Evolutionary conservation across 2,888 invertebrate species (phyloP).

Genomic region (Euzophera pinguis): DNA sequence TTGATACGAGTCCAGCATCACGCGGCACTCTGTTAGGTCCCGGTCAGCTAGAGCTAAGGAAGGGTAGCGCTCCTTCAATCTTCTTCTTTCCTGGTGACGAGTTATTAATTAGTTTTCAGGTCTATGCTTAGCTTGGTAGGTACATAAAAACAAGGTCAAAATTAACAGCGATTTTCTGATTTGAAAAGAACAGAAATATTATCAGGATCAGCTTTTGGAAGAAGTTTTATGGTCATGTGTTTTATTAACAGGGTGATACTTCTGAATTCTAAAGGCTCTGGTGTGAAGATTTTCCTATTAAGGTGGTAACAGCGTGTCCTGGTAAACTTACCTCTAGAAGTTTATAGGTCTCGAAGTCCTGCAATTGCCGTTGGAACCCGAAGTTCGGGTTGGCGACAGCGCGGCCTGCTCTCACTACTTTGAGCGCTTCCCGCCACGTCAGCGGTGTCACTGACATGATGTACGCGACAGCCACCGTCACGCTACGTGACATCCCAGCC

Average conservation of each 20-base stretch:
- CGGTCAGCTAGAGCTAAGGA: constrained; percentile 85
- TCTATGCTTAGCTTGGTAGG: too few species aligned
- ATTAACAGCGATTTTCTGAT: too few species aligned
- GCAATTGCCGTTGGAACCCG: constrained; percentile 96
- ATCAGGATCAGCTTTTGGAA: too few species aligned
- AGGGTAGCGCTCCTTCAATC: constrained; percentile 91
- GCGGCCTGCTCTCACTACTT: constrained; percentile 94
- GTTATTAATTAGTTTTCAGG: too few species aligned
- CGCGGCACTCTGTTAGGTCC: constrained; percentile 87
- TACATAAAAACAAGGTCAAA: too few species aligned
- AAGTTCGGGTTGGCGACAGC: constrained; percentile 97
- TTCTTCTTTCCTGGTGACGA: constrained; percentile 85
- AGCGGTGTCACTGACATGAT: constrained; percentile 96
- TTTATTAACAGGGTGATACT: too few species aligned
- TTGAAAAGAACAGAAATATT: too few species aligned
- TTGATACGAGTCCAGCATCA: constrained; percentile 91
- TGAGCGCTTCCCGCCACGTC: constrained; percentile 94
- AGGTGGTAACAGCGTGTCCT: too few species aligned
- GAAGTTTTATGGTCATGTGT: too few species aligned
- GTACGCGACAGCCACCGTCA: constrained; percentile 97
- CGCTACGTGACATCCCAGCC: constrained; percentile 98
- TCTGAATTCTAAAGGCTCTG: background rate
- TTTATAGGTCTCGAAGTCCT: constrained; percentile 91
- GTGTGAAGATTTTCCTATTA: too few species aligned
- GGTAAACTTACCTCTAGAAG: constrained; percentile 88